Base-by-base conservation (phyloP, 1,140 invertebrate species). In the Dendroctonus valens region DNA sequence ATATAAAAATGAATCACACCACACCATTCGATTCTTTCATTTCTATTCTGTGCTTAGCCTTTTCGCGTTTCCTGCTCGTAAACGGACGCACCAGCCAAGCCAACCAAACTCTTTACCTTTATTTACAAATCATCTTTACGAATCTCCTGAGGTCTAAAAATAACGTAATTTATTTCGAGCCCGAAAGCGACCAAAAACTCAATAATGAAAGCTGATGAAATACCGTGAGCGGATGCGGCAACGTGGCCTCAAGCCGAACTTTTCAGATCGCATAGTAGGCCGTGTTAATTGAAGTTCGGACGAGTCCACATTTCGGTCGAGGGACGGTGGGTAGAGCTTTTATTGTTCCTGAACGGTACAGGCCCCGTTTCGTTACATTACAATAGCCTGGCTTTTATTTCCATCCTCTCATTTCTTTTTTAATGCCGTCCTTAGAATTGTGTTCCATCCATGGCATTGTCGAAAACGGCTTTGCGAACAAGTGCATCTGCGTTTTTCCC, bases 191-290 rank as follows among this genome's bases (percentile, higher is more conserved):
- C 59, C 55, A 59, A 52, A 42, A 48, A 46, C 60, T 59, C 59
- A 52, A 55, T 63, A 67, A 62, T 14, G n/a, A 9, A 52, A 48
- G 51, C 48, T 40, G 55, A 9, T 14, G 41, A 54, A 44, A 54
- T 59, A 53, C 37, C 66, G 39, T 12, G n/a, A 12, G 41, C 4
- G 14, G 64, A 59, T 39, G 41, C 49, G 59, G 59, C 60, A 66
- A 65, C 69, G 61, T 55, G 63, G 71, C 58, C 63, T 26, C 65
- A 64, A 59, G 41, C 46, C 59, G 61, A 63, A 55, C 67, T 76
- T 76, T 74, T 74, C 67, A 70, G 69, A 63, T 72, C 70, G 74
- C 66, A 52, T 76, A 76, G 72, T 76, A 76, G 66, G 54, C 59
- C 68, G 72, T 69, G 74, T 73, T 74, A 76, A 76, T 76, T 76